A percentile compares a stretch with the other conserved stretches of the same genome.
Evolutionary conservation across 1,140 invertebrate genomes (phyloP).

Genomic region (Cherax quadricarinatus): DNA sequence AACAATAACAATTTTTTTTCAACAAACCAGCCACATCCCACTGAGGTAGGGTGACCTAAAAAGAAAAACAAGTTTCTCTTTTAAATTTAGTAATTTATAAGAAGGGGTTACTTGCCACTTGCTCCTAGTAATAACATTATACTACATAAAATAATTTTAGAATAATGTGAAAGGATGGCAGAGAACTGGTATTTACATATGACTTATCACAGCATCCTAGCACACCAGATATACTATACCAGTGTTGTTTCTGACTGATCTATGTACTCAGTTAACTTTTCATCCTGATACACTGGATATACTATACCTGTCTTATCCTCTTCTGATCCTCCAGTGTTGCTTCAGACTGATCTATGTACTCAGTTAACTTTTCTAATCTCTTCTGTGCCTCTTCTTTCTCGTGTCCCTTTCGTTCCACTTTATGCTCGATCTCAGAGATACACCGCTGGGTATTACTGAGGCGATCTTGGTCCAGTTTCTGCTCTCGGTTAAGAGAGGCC

Average conservation of each 20-base stretch:
- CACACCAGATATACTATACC: constrained; percentile 75
- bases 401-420: constrained; percentile 92
- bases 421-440: constrained; percentile 88
- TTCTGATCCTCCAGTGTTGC: constrained; percentile 92
- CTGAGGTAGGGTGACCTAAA: no score
- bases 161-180: no score
- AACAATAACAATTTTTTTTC: no score
- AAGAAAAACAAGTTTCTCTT: no score
- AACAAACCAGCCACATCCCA: no score
- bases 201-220: no score
- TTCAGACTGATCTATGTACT: constrained; percentile 94
- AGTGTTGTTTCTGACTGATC: constrained; percentile 90
- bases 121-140: no score
- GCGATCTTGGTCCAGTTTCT: constrained; percentile 97
- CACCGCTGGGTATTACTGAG: constrained; percentile 94
- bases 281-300: no score
- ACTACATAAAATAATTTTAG: no score
- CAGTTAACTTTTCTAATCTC: constrained; percentile 94
- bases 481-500: constrained; percentile 96
- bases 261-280: constrained; percentile 97
- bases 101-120: no score
- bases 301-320: constrained; percentile 80
- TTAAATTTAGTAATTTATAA: no score
- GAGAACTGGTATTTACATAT: no score
- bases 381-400: constrained; percentile 96